Percentiles rank a stretch among this genome's conserved stretches.
phyloP scores from a whole-genome alignment of 2,797 vertebrate species.

The Leucoraja ocellata region DNA sequence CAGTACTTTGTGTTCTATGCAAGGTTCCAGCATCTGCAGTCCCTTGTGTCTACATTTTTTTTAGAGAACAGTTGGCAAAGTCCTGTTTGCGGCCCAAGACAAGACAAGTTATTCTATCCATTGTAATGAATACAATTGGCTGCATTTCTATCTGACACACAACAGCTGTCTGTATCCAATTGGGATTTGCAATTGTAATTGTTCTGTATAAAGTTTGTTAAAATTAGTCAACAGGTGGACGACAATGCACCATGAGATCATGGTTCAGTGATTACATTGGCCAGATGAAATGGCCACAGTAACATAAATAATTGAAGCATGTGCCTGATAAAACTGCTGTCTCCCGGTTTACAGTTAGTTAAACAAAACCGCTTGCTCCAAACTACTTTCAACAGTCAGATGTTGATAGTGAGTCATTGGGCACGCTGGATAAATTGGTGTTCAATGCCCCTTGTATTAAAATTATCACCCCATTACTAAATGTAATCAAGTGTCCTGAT shows the following conservation, averaged over 20 bases:
- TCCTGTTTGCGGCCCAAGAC: not conserved
- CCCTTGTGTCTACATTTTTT: no score
- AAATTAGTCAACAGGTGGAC: constrained; percentile 18
- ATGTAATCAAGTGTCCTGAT: not conserved
- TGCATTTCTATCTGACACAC: not conserved
- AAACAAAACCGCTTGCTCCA: not conserved
- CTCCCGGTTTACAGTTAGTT: not conserved
- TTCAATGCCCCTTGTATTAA: not conserved
- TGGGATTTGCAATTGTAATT: not conserved
- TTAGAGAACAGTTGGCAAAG: no score
- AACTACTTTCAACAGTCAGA: not conserved
- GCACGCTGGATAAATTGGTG: not conserved
- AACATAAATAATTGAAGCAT: not conserved
- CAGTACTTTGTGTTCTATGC: no score
- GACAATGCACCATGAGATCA: not conserved
- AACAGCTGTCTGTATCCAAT: not conserved
- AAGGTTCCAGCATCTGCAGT: no score
- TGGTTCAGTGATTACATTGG: not conserved
- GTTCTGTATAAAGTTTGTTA: constrained; percentile 4
- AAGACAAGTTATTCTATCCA: not conserved
- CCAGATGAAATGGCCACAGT: not conserved
- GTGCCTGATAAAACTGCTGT: not conserved
- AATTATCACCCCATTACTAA: not conserved
- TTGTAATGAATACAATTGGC: not conserved
- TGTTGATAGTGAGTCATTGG: not conserved